phyloP scores from a whole-genome alignment of 2,797 vertebrate genomes.

The Melanotaenia boesemani region DNA sequence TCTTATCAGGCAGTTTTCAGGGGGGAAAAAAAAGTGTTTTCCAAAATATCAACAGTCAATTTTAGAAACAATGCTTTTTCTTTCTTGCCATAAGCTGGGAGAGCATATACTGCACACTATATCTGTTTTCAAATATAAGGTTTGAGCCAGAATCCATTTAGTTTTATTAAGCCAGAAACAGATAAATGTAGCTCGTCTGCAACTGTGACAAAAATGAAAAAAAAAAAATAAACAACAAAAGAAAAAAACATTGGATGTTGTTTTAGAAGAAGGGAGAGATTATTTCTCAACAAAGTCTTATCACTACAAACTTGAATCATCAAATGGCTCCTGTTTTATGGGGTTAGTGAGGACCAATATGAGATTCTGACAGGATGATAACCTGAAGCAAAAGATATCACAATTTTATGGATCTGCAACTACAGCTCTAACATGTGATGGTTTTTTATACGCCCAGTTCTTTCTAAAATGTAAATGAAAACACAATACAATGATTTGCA shows the following conservation, averaged over 20 bases:
- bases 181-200: background rate
- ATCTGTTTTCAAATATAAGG: background rate
- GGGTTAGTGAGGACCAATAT: too few species aligned
- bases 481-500: too few species aligned
- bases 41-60: conserved; percentile 1
- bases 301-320: background rate
- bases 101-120: background rate
- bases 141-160: background rate
- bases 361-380: too few species aligned
- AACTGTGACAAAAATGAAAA: background rate
- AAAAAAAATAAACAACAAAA: background rate
- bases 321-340: background rate
- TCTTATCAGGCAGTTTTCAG: background rate
- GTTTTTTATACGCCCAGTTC: background rate
- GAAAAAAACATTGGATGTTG: background rate
- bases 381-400: too few species aligned
- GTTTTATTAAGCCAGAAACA: background rate
- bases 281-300: background rate
- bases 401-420: background rate
- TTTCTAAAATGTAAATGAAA: too few species aligned
- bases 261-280: background rate
- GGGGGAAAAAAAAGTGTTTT: background rate
- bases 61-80: background rate
- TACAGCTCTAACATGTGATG: background rate
- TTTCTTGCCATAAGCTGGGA: background rate